Evolutionary conservation across 2,113 vertebrate species (phyloP).

Genomic region (Phainopepla nitens): DNA sequence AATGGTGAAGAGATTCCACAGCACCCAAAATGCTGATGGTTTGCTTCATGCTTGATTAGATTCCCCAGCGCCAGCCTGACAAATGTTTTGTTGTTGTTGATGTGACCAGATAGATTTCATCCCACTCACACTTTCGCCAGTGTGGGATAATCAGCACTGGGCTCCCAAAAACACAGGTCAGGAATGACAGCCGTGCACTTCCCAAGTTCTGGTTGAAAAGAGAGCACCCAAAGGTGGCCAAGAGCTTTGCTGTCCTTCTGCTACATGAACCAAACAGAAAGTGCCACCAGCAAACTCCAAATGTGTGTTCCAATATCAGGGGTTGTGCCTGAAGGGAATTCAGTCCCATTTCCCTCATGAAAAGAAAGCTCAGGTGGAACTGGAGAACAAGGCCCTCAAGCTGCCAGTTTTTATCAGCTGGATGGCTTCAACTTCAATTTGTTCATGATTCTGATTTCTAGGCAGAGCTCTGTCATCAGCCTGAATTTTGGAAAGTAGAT

Average conservation of each 20-base stretch:
- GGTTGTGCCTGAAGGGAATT: background rate
- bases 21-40: background rate
- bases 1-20: background rate
- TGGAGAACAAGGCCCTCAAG: background rate
- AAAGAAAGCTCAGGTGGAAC: background rate
- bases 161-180: background rate
- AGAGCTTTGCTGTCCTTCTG: background rate
- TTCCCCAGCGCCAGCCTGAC: background rate
- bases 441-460: background rate
- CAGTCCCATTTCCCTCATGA: background rate
- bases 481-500: background rate
- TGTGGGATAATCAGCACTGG: background rate
- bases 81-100: background rate
- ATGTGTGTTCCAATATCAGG: accelerated
- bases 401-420: background rate
- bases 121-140: background rate
- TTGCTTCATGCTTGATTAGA: background rate
- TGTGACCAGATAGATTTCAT: background rate
- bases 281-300: background rate
- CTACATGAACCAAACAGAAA: background rate
- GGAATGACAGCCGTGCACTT: background rate
- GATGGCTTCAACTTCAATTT: background rate
- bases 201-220: background rate
- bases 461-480: background rate
- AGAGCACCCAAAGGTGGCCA: background rate